A percentile compares a stretch with the other conserved stretches of the same genome.
Evolutionary conservation across 2,797 vertebrate genomes (phyloP).

Genomic region (Muscicapa striata): DNA sequence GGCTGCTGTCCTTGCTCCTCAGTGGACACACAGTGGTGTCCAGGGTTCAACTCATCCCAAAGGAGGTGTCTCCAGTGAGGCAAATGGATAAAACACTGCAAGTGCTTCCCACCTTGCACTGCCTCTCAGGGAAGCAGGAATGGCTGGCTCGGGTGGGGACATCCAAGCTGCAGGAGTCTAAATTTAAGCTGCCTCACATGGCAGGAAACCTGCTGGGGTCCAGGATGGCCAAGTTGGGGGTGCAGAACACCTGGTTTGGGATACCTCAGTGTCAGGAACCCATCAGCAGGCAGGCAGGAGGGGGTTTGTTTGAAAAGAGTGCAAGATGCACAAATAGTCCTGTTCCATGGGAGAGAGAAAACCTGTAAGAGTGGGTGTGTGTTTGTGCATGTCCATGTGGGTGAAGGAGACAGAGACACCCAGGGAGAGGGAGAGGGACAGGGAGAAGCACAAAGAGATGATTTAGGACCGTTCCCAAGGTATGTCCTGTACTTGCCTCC

Average conservation of each 20-base stretch:
- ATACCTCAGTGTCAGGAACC: neutral
- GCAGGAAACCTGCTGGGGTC: neutral
- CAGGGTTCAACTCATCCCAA: neutral
- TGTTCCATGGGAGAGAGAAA: neutral
- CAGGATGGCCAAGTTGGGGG: neutral
- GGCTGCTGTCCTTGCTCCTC: neutral
- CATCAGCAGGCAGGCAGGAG: neutral
- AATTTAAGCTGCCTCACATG: neutral
- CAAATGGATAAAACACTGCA: fast-evolving
- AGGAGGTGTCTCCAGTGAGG: neutral
- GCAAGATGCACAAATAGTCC: neutral
- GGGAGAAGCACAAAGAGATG: neutral
- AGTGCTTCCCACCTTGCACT: neutral
- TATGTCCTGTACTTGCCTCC: slow-evolving; percentile 22
- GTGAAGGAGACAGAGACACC: neutral
- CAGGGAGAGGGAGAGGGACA: neutral
- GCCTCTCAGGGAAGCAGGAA: neutral
- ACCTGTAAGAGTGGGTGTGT: neutral
- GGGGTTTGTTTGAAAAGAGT: neutral
- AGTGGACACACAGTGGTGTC: neutral
- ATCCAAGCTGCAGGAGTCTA: neutral
- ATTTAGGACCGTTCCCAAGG: neutral
- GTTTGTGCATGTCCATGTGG: neutral
- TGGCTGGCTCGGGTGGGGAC: neutral
- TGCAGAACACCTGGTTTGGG: neutral